Base-by-base conservation (phyloP, 2,113 vertebrate genomes). In the Paratilapia polleni region DNA sequence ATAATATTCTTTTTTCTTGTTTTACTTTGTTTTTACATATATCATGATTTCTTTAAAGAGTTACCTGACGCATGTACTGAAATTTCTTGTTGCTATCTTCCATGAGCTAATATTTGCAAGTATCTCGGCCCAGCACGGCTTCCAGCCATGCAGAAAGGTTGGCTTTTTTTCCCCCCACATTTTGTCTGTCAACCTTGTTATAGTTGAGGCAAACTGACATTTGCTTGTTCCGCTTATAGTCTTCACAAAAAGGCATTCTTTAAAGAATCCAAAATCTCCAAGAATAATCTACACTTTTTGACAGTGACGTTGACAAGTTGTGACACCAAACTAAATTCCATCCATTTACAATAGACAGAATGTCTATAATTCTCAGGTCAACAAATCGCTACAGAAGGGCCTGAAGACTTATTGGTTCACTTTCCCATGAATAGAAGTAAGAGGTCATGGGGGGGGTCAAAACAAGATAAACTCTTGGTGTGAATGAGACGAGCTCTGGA, bases 381-480 rank as follows among this genome's bases (percentile, higher is more conserved):
- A 73, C 43, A 85, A 38, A 36, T n/a, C 28, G 61, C 41, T 56
- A 61, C 56, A 74, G 17, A 24, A 11, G 9, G 61, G 20, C 56
- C 8, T 84, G 28, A 47, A 49, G 82, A 60, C 10, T 56, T 57
- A 66, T 83, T 64, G 58, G 60, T 36, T 78, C 15, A 52, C 22
- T 26, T 91, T 90, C 82, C 60, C 82, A 86, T 15, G 8, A 81
- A 83, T 34, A 77, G 84, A 83, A 87, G 83, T 26, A 60, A 26
- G 4, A 75, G 76, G 80, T 84, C 79, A 60, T 10, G 54, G 79
- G 85, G 82, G 87, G 87, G 90, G 81, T 75, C 31, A 31, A 31
- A 73, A 59, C 59, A 58, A 73, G 87, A 91, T 91, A 80, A 87
- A 90, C 81, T 77, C 58, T 58, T 26, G 26, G 41, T 84, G 81